Percentiles rank a stretch among this genome's conserved stretches.
phyloP scores from a whole-genome alignment of 2,888 invertebrate species.

The Napeogenes inachia region DNA sequence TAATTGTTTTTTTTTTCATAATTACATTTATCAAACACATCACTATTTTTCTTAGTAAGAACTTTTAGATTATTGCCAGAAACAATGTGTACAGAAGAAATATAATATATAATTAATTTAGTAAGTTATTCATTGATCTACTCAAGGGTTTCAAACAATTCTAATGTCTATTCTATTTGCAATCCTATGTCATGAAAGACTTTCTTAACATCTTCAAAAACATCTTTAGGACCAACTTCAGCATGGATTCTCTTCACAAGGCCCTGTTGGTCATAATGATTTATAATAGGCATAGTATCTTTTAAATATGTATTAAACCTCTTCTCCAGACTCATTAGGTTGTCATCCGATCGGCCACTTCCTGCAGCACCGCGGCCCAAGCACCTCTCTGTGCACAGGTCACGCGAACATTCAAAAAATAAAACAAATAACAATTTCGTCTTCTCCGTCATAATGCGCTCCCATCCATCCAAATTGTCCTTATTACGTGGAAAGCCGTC shows the following conservation, averaged over 20 bases:
- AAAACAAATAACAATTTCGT: slow-evolving; percentile 91
- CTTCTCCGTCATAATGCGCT: slow-evolving; percentile 87
- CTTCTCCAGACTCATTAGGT: slow-evolving; percentile 90
- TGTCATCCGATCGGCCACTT: slow-evolving; percentile 97
- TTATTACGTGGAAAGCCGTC: slow-evolving; percentile 99
- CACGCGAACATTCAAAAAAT: slow-evolving; percentile 92
- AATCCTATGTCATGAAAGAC: slow-evolving; percentile 65
- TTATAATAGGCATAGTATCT: slow-evolving; percentile 93
- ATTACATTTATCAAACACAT: not conserved
- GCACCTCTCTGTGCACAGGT: slow-evolving; percentile 91
- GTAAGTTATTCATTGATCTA: slow-evolving; percentile 38
- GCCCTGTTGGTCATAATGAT: slow-evolving; percentile 83
- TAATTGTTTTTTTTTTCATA: not conserved
- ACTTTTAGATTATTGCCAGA: too few relatives aligned
- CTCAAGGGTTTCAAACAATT: slow-evolving; percentile 31
- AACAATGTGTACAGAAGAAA: not conserved
- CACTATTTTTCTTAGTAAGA: not conserved
- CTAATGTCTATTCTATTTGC: slow-evolving; percentile 43
- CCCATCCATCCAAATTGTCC: slow-evolving; percentile 98
- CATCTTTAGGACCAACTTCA: slow-evolving; percentile 80
- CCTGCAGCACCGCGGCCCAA: slow-evolving; percentile 90
- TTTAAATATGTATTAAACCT: slow-evolving; percentile 90
- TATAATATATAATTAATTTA: not conserved
- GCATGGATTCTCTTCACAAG: slow-evolving; percentile 88
- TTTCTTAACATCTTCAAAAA: slow-evolving; percentile 78